phyloP scores from a whole-genome alignment of 2,797 vertebrate genomes.

The Gymnothorax reevesii region DNA sequence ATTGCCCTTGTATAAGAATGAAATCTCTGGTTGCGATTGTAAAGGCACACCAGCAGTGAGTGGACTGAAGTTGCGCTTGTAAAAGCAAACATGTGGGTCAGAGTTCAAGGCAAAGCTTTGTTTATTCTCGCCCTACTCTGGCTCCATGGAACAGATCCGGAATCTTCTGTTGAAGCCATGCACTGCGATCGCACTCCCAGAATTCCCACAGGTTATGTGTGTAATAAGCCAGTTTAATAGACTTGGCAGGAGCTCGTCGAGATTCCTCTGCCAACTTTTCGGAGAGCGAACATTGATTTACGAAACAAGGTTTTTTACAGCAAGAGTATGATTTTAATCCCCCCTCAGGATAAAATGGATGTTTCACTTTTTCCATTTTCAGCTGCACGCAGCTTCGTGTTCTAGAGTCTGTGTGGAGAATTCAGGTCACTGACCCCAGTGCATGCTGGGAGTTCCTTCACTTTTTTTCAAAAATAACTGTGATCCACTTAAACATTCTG shows the following conservation, averaged over 20 bases:
- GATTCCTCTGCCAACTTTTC: not conserved
- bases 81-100: no score
- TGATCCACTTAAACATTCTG: not conserved
- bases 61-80: no score
- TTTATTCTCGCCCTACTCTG: no score
- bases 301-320: not conserved
- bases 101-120: no score
- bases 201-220: not conserved
- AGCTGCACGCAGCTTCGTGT: not conserved
- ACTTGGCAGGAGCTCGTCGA: not conserved
- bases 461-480: not conserved
- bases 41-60: no score
- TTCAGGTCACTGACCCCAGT: not conserved
- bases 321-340: not conserved
- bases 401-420: not conserved
- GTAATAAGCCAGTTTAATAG: not conserved
- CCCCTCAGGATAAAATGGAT: not conserved
- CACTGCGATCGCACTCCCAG: not conserved
- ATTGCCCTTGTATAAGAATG: no score
- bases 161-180: not conserved
- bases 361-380: not conserved
- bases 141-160: not conserved
- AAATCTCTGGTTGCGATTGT: no score
- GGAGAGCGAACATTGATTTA: not conserved
- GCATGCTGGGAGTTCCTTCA: conserved; percentile 1